Evolutionary conservation across 2,797 vertebrate genomes (phyloP), one percentile per base, ranked within the genome.

Genomic region (Prionace glauca): DNA sequence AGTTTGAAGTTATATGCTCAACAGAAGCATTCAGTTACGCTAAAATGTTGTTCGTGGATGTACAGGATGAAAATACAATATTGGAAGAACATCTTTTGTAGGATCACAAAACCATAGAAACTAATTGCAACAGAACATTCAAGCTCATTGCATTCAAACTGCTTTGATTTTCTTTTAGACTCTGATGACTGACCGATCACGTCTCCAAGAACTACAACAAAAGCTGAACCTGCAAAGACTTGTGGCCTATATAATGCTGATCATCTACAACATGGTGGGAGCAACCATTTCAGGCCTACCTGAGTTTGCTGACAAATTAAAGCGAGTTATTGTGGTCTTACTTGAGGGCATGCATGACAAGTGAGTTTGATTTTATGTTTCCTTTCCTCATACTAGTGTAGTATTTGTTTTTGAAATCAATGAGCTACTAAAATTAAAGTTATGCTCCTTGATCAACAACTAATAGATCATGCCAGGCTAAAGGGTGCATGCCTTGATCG

Each of bases 331-430:
- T 79, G 90, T 97, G 32, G 98, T 98, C 95, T 97, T 99, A 95
- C 98, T 99, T 86, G 98, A 99, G 96, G 98, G 98, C 96, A 98
- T 99, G 98, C 98, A 97, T 96, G 98, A 97, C 96, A 97, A 97
- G 99, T 99, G 96, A 98, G 98, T 97, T 95, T 95, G 71, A 95
- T 8, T 72, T 29, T 10, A 2, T 36, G 56, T 94, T 65, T 65
- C 7, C 9, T 65, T 77, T 32, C 26, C 41, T 93, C 36, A 24
- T 69, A 36, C 36, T 69, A 94, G 45, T 71, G 67, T 45, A 56
- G 45, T 56, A 95, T 50, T 56, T 18, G 36, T 1, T 77, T 72
- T 92, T 67, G n/a, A 36, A 41, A 41, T 69, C 26, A 62, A 20
- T 45, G 45, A 56, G 45, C 8, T 77, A 60, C 41, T 77, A 74